phyloP scores from a whole-genome alignment of 2,797 vertebrate species.

The Chaetophractus vellerosus region DNA sequence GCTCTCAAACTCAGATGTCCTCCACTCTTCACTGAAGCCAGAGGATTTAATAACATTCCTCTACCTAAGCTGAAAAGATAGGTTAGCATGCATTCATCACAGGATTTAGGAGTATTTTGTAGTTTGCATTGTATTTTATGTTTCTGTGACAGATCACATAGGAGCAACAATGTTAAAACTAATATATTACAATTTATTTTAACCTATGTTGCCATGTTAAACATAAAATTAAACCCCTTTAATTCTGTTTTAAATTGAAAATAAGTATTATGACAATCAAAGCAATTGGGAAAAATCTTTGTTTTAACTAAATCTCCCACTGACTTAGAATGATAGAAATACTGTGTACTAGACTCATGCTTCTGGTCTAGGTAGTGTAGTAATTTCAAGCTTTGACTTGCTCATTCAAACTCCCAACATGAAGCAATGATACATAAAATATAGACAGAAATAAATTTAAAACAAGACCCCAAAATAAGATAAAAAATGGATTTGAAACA shows the following conservation, averaged over 20 bases:
- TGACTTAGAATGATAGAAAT: background rate
- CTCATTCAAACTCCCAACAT: background rate
- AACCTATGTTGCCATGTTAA: background rate
- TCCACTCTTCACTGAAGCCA: background rate
- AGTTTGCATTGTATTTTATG: background rate
- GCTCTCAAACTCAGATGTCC: background rate
- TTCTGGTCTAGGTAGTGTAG: background rate
- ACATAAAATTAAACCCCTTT: background rate
- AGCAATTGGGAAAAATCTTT: background rate
- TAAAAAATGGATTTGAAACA: conserved; percentile 1
- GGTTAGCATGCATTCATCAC: too few species aligned
- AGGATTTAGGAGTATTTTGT: background rate
- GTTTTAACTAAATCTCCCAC: background rate
- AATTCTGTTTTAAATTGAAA: conserved; percentile 41
- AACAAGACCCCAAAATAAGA: background rate
- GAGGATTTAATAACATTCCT: background rate
- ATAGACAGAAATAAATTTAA: background rate
- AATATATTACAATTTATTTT: background rate
- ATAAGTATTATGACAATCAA: conserved; percentile 37
- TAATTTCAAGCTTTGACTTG: background rate
- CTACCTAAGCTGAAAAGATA: background rate
- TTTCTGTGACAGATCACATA: background rate
- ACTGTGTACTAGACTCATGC: background rate
- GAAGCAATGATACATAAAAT: background rate
- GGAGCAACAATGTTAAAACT: background rate